Percentiles rank a stretch among this genome's conserved stretches.
Conservation (phyloP, 1,140 invertebrate species). For the Aporrectodea caliginosa region DNA sequence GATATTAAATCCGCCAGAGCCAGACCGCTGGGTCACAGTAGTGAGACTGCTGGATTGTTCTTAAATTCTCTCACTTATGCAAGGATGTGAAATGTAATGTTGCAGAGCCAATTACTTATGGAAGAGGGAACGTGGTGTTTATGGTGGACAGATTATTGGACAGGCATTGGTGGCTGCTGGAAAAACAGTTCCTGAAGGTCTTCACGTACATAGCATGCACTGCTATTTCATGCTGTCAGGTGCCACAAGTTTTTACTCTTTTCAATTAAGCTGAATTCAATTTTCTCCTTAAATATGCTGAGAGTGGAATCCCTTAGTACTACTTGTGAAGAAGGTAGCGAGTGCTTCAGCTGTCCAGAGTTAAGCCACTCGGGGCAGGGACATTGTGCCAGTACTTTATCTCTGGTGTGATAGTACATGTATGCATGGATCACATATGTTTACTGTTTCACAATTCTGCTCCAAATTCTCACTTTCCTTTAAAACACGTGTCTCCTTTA, state of each 20-base stretch:
- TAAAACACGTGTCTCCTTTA: no score
- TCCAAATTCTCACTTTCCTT: no score
- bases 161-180: conserved; percentile 51
- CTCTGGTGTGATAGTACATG: no score
- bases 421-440: no score
- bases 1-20: no score
- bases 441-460: no score
- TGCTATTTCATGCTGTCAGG: conserved; percentile 49
- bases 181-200: conserved; percentile 42
- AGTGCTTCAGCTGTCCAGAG: neutral
- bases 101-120: conserved; percentile 10
- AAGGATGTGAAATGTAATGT: no score
- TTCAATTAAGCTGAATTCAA: neutral
- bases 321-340: neutral
- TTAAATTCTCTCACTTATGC: no score
- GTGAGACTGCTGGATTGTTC: no score
- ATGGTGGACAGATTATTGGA: conserved; percentile 51
- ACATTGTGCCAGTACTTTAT: neutral
- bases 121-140: conserved; percentile 38
- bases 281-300: neutral
- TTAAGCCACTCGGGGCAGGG: neutral
- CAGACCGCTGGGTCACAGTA: no score
- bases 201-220: conserved; percentile 48
- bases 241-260: conserved; percentile 24
- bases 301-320: neutral